Percentiles rank a stretch among this genome's conserved stretches.
Conservation (phyloP, 2,797 vertebrate genomes). For the Gouania willdenowi region DNA sequence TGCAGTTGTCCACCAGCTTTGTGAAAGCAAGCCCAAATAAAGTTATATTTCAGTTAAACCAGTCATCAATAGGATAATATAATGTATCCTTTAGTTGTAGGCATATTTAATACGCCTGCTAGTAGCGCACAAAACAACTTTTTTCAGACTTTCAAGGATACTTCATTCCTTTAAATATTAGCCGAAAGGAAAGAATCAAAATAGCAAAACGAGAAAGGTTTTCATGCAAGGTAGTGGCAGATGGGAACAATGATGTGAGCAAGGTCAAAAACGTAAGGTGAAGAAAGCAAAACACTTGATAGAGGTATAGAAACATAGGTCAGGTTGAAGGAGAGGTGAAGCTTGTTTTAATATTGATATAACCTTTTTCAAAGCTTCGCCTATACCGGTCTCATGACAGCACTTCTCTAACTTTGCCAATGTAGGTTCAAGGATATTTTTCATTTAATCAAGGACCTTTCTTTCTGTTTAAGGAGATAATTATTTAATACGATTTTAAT, state of each 20-base stretch:
- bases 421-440: constrained; percentile 36
- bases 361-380: constrained; percentile 43
- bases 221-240: constrained; percentile 3
- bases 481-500: constrained; percentile 64
- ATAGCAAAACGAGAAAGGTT: neutral
- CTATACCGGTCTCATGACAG: constrained; percentile 36
- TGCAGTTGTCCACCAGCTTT: constrained; percentile 2
- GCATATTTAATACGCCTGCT: too few species aligned
- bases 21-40: constrained; percentile 1
- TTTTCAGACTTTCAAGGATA: too few species aligned
- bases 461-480: constrained; percentile 29
- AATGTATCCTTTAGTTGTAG: too few species aligned
- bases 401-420: constrained; percentile 16
- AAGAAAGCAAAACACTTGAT: neutral
- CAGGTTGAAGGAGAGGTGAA: constrained; percentile 20
- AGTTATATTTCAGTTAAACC: too few species aligned
- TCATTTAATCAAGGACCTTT: constrained; percentile 42
- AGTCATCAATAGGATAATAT: too few species aligned
- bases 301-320: constrained; percentile 4
- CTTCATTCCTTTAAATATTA: too few species aligned
- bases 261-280: constrained; percentile 1
- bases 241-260: neutral
- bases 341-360: constrained; percentile 54
- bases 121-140: too few species aligned
- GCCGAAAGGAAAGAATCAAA: neutral